These are phyloP conservation scores for Ceratitis capitata DNA, from an alignment of 1,140 invertebrate genomes.

Conservation along the genomic window DNA sequence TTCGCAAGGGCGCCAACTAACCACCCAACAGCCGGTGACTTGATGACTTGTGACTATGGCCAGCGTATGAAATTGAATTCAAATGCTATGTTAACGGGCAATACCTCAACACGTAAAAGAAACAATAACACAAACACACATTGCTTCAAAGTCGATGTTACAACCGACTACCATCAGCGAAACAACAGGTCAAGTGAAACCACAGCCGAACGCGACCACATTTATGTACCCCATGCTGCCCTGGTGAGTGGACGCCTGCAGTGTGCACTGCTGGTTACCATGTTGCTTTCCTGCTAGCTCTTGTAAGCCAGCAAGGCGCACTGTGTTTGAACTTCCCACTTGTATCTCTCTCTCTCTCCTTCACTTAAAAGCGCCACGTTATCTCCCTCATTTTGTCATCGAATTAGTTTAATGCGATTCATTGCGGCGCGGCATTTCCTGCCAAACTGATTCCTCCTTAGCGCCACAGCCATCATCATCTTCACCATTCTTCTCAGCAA, in stretches of 20 bases:
- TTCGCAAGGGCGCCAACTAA: not conserved
- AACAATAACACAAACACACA: not conserved
- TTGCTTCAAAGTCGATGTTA: not conserved
- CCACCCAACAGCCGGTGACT: not conserved
- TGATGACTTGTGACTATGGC: not conserved
- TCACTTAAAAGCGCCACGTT: not conserved
- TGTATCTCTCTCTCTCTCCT: not conserved
- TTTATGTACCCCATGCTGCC: not conserved
- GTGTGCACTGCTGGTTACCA: not conserved
- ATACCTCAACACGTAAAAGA: constrained; percentile 45
- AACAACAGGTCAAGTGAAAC: constrained; percentile 34
- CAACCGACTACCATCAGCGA: not conserved
- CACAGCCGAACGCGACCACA: constrained; percentile 11
- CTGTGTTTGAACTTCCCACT: not conserved
- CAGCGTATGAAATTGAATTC: not conserved
- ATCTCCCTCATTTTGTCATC: constrained; percentile 1
- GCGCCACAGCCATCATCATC: constrained; percentile 49
- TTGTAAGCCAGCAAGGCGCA: not conserved
- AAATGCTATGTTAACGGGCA: constrained; percentile 64
- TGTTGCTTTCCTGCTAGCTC: not conserved
- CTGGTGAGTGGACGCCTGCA: not conserved
- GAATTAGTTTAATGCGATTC: constrained; percentile 58
- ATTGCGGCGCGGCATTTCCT: constrained; percentile 52
- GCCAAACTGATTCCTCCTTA: constrained; percentile 45
- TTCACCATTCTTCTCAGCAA: no score